A percentile compares a stretch with the other conserved stretches of the same genome.
Evolutionary conservation across 2,888 invertebrate genomes (phyloP).

Genomic region (Scrobipalpa atriplicella): DNA sequence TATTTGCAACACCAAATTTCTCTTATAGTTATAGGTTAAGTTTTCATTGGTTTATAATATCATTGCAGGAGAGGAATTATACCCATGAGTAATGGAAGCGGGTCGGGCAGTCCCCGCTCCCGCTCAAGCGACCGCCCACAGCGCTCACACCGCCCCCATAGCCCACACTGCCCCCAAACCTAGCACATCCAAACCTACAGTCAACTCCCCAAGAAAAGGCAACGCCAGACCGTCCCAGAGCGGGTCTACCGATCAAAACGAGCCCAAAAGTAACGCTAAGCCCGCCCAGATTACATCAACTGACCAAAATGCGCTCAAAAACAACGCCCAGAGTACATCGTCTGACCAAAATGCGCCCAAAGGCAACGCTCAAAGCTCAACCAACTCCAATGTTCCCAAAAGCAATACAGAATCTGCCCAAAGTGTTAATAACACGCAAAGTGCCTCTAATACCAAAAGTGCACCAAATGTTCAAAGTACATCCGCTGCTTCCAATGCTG

Average conservation of each 20-base stretch:
- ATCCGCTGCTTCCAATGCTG: background rate
- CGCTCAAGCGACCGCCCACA: conserved; percentile 12
- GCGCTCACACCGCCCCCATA: conserved; percentile 19
- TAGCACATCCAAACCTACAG: background rate
- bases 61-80: conserved; percentile 47
- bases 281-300: background rate
- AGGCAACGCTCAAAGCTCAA: background rate
- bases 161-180: background rate
- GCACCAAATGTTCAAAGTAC: background rate
- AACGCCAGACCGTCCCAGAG: too few species aligned
- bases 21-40: too few species aligned
- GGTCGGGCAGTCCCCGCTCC: conserved; percentile 32
- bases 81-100: conserved; percentile 56
- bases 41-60: background rate
- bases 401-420: background rate
- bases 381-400: too few species aligned
- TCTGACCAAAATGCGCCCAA: background rate
- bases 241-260: background rate
- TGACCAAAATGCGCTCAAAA: background rate
- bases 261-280: background rate
- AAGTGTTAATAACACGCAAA: background rate
- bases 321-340: background rate
- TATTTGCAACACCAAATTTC: too few species aligned
- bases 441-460: background rate
- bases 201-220: background rate